Evolutionary conservation across 1,140 invertebrate genomes (phyloP).

Genomic region (Mactra quadrangularis): DNA sequence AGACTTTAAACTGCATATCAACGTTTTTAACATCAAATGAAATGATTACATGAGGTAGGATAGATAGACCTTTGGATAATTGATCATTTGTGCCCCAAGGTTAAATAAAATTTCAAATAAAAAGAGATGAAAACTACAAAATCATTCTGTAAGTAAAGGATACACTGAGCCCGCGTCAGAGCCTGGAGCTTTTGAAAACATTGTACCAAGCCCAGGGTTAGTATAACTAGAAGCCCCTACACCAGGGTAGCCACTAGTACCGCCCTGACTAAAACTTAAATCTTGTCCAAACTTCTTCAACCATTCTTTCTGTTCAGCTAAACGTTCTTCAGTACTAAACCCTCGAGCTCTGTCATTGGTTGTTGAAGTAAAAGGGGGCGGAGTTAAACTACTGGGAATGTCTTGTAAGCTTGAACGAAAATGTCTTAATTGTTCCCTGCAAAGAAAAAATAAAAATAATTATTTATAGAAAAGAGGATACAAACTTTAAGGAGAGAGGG

Average conservation of each 20-base stretch:
- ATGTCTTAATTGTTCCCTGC: slow-evolving; percentile 72
- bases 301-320: slow-evolving; percentile 79
- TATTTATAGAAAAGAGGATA: no score
- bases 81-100: no score
- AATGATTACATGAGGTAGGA: no score
- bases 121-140: no score
- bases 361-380: slow-evolving; percentile 27
- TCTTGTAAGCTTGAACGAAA: slow-evolving; percentile 57
- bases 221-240: slow-evolving; percentile 10
- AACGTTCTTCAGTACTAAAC: slow-evolving; percentile 69
- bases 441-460: no score
- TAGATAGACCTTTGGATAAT: no score
- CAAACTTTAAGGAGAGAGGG: no score
- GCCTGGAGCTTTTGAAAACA: slow-evolving; percentile 57
- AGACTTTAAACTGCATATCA: no score
- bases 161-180: slow-evolving; percentile 77
- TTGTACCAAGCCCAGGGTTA: slow-evolving; percentile 33
- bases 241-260: not conserved
- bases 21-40: no score
- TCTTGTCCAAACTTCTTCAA: slow-evolving; percentile 76
- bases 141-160: slow-evolving; percentile 67
- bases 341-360: slow-evolving; percentile 31
- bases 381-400: slow-evolving; percentile 6
- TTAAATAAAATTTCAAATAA: no score
- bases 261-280: slow-evolving; percentile 63